Base-by-base conservation (phyloP, 2,888 invertebrate species). In the Rhogogaster chlorosoma region DNA sequence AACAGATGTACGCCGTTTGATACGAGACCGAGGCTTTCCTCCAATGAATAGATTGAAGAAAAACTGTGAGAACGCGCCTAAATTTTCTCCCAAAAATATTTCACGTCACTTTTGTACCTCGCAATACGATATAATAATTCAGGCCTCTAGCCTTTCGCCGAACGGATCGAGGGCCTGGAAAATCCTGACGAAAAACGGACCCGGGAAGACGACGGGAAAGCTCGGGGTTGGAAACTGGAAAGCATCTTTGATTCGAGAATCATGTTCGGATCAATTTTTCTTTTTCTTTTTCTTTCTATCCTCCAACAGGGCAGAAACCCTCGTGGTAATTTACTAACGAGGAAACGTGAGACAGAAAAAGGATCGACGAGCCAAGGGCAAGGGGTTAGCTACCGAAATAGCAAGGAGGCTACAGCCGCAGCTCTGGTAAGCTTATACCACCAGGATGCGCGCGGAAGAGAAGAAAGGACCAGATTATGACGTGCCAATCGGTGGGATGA, bases 271-370 rank as follows among this genome's bases (percentile, higher is more conserved):
- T 38, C 38, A 49, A 18, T 4, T 26, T 53, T 7, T 53, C 0
- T 53, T n/a, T n/a, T 53, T 38, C 42, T 7, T 73, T 45, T n/a
- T 9, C 42, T 10, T 12, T 38, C 70, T 18, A 32, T n/a, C 9
- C n/a, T 53, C n/a, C n/a, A n/a, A 53, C 49, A 53, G 53, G n/a
- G n/a, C 6, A 7, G 53, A n/a, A n/a, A 18, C n/a, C 53, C n/a
- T n/a, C 49, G 49, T 77, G 77, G 77, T 77, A 77, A 77, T 77
- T 77, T 77, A 77, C 77, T 77, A 77, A 77, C 77, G 53, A 77
- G 77, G 77, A 77, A 77, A 77, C 77, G 77, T 77, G 77, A 77
- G 77, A 77, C 77, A 77, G 77, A 77, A 77, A 77, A 77, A 77
- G 77, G 77, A 77, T 77, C 49, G 32, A 32, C 26, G 67, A 9